phyloP scores from a whole-genome alignment of 2,888 invertebrate species.

The Automeris io region DNA sequence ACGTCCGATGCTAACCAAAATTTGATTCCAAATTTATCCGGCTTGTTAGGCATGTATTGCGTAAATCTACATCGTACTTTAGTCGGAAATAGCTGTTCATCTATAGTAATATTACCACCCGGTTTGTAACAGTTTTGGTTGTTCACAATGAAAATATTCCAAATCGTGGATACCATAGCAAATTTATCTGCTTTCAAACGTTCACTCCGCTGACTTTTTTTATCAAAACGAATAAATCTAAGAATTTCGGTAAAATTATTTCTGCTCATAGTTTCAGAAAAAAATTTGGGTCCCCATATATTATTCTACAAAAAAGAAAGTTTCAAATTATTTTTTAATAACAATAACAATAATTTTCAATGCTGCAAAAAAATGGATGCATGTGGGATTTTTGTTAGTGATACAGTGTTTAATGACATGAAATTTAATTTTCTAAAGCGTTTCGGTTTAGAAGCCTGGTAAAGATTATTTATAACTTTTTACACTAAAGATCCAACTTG shows the following conservation, averaged over 20 bases:
- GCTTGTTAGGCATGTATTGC: slow-evolving; percentile 31
- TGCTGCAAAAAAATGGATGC: too few species aligned
- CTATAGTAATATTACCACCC: slow-evolving; percentile 19
- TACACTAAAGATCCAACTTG: too few species aligned
- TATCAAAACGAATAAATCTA: slow-evolving; percentile 9
- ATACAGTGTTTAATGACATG: too few species aligned
- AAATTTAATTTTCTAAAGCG: too few species aligned
- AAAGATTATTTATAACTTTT: too few species aligned
- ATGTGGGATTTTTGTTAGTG: too few species aligned
- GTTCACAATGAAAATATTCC: slow-evolving; percentile 21
- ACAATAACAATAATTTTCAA: too few species aligned
- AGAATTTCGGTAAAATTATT: slow-evolving; percentile 8
- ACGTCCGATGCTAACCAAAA: slow-evolving; percentile 21
- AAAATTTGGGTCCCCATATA: too few species aligned
- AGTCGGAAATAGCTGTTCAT: slow-evolving; percentile 27
- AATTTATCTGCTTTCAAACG: slow-evolving; percentile 15
- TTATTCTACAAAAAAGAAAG: too few species aligned
- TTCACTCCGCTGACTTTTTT: slow-evolving; percentile 4
- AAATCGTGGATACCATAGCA: slow-evolving; percentile 21
- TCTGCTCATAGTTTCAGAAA: neutral
- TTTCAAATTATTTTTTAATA: too few species aligned
- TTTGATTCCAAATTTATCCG: slow-evolving; percentile 28
- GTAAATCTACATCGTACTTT: slow-evolving; percentile 28
- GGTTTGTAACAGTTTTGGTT: slow-evolving; percentile 21
- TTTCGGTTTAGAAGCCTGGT: too few species aligned